phyloP scores from a whole-genome alignment of 2,113 vertebrate species.

The Nyctibius bracteatus region DNA sequence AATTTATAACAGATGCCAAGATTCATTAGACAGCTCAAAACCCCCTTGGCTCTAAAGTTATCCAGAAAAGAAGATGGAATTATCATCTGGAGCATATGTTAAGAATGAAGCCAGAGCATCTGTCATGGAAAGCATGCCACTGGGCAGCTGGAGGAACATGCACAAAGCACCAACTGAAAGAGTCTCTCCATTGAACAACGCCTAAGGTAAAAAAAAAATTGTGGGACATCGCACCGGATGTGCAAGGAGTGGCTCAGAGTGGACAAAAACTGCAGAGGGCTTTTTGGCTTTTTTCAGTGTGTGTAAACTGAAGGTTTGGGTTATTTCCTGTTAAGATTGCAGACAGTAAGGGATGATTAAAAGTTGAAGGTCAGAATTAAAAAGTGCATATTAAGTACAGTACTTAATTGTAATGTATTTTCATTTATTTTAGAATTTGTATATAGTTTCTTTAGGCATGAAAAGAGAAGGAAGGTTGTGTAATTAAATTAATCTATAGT shows the following conservation, averaged over 20 bases:
- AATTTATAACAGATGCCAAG: slow-evolving; percentile 68
- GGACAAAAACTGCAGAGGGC: background rate
- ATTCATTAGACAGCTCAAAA: slow-evolving; percentile 68
- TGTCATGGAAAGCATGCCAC: slow-evolving; percentile 63
- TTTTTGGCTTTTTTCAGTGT: background rate
- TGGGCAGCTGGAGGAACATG: slow-evolving; percentile 55
- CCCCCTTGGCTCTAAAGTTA: slow-evolving; percentile 63
- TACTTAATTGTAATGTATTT: background rate
- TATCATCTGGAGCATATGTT: slow-evolving; percentile 69
- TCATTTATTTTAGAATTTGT: background rate
- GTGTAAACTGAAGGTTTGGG: background rate
- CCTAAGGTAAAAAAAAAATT: background rate
- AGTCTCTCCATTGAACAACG: background rate
- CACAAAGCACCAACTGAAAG: slow-evolving; percentile 36
- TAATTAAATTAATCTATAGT: background rate
- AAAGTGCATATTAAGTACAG: background rate
- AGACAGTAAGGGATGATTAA: background rate
- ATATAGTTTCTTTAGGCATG: background rate
- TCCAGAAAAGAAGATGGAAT: slow-evolving; percentile 68
- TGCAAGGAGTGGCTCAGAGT: background rate
- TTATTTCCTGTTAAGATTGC: background rate
- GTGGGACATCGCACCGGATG: background rate
- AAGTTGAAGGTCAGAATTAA: background rate
- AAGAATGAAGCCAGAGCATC: slow-evolving; percentile 66
- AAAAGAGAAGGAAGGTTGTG: background rate